phyloP scores from a whole-genome alignment of 2,888 invertebrate species.

The Rhaphigaster nebulosa region DNA sequence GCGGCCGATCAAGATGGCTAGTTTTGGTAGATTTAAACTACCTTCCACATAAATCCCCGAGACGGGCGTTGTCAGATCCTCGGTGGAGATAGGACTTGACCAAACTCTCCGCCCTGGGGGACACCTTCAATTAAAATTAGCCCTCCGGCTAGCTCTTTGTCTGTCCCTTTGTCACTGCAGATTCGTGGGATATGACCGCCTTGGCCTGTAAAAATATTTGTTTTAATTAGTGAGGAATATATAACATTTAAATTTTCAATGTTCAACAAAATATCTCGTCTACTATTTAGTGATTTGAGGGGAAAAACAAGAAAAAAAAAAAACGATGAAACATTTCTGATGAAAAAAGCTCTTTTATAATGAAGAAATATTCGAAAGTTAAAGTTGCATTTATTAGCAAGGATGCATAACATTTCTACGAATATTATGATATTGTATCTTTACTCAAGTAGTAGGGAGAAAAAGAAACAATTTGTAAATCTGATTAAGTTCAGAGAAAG shows the following conservation, averaged over 20 bases:
- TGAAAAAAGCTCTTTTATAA: too few species aligned
- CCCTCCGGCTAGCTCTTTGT: neutral
- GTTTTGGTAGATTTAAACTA: conserved; percentile 1
- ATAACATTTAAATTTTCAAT: neutral
- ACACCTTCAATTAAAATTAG: conserved; percentile 40
- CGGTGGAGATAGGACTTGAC: neutral
- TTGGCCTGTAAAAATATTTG: neutral
- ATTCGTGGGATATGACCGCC: neutral
- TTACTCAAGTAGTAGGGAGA: neutral
- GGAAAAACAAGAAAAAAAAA: too few species aligned
- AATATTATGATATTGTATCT: neutral
- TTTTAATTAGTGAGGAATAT: neutral
- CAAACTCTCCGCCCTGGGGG: conserved; percentile 1
- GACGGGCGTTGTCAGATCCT: neutral
- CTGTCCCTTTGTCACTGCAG: neutral
- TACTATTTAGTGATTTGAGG: too few species aligned
- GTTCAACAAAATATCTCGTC: too few species aligned
- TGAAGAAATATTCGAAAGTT: too few species aligned
- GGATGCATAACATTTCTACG: too few species aligned
- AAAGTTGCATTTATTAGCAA: too few species aligned
- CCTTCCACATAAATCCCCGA: neutral
- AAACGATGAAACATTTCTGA: too few species aligned
- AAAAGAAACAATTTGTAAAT: neutral
- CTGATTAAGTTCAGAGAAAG: neutral
- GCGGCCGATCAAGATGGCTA: neutral